phyloP scores from a whole-genome alignment of 1,140 invertebrate species.

The Pseudomyrmex pallidus region DNA sequence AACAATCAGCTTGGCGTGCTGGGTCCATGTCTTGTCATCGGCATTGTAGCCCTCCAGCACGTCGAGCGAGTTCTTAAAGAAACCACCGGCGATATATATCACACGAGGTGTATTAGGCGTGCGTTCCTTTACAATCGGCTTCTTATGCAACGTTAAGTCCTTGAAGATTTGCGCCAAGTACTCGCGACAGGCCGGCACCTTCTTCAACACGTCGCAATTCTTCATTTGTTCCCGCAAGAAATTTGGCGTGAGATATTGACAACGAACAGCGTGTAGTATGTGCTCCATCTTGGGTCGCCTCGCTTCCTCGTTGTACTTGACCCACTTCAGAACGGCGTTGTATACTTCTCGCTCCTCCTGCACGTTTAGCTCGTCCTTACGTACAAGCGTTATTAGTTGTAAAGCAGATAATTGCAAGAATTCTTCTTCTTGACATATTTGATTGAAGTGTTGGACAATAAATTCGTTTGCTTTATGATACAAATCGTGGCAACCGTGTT shows the following conservation, averaged over 20 bases:
- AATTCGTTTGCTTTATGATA: conserved; percentile 95
- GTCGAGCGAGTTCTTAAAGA: conserved; percentile 93
- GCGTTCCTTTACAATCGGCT: conserved; percentile 91
- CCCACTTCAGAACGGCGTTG: conserved; percentile 96
- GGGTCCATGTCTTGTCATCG: conserved; percentile 93
- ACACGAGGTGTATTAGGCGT: conserved; percentile 94
- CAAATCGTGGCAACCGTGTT: conserved; percentile 94
- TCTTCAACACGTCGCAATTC: conserved; percentile 94
- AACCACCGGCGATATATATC: conserved; percentile 96
- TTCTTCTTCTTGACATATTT: conserved; percentile 96
- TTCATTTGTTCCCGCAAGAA: conserved; percentile 96
- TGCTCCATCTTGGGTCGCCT: conserved; percentile 93
- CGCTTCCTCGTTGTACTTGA: conserved; percentile 93
- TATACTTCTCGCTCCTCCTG: conserved; percentile 96
- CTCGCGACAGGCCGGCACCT: conserved; percentile 94
- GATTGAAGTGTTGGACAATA: conserved; percentile 95
- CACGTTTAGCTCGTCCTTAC: conserved; percentile 95
- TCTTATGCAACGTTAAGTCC: conserved; percentile 93
- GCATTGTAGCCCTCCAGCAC: conserved; percentile 95
- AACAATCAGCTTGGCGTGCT: conserved; percentile 91
- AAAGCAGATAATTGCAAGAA: conserved; percentile 93
- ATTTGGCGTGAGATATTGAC: conserved; percentile 95
- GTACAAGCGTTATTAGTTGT: conserved; percentile 92
- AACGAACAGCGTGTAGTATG: conserved; percentile 94
- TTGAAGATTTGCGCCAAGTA: conserved; percentile 96